Evolutionary conservation across 2,888 invertebrate genomes (phyloP), one percentile per base, ranked within the genome.

Genomic region (Meta bourneti): DNA sequence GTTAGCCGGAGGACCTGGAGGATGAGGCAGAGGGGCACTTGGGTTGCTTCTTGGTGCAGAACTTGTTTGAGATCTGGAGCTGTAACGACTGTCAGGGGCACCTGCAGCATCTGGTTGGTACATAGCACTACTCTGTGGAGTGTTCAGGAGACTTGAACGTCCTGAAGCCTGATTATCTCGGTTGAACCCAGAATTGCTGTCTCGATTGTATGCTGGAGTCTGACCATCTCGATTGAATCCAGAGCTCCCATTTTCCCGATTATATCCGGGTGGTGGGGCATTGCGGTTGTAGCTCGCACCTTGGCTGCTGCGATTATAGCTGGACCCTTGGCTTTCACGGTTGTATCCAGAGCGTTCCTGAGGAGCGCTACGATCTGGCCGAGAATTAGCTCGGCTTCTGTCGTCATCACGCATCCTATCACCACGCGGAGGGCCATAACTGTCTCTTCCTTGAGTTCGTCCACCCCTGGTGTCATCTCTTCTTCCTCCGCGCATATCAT

Each of bases 401-500:
- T 87, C 87, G 16, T 87, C 87, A 71, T 34, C 49, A 7, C 87
- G 71, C 20, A 54, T 61, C 34, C 79, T 52, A 34, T 80, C 79
- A 16, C 54, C 54, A 13, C 79, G 79, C 9, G 87, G 74, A 20
- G 74, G 83, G 34, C 86, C 89, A 34, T 69, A 75, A n/a, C n/a
- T 48, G 71, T 91, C 89, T 54, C 92, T 87, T 7, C 71, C 52
- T 7, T 82, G 77, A 61, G 48, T 48, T n/a, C 86, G 61, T 6
- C 82, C 87, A 78, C 85, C 82, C 48, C 90, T 70, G 9, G 88
- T 19, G n/a, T 93, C 93, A 49, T 93, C 93, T 70, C 92, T 81
- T 75, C 92, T 81, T 13, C 83, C 89, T 5, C 84, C 61, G 34
- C 89, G 85, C 6, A 19, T 20, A 48, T 82, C 84, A 48, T 75